A percentile compares a stretch with the other conserved stretches of the same genome.
Evolutionary conservation across 1,140 invertebrate genomes (phyloP).

Genomic region (Heliothis subflexa): DNA sequence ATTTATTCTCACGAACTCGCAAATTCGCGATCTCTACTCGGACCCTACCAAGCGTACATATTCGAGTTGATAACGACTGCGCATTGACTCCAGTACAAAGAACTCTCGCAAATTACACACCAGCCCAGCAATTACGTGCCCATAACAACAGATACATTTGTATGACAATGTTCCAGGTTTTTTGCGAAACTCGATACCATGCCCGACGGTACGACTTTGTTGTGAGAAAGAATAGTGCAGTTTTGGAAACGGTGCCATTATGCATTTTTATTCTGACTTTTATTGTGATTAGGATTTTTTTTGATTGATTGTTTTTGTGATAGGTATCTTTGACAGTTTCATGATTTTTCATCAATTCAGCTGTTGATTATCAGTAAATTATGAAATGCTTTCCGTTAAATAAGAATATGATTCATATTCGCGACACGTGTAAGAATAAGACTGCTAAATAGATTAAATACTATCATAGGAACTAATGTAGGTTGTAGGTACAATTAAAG

Average conservation of each 20-base stretch:
- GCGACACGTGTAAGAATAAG: too few species aligned
- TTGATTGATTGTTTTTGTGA: background rate
- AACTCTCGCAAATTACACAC: conserved; percentile 76
- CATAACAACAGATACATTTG: conserved; percentile 83
- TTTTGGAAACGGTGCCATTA: conserved; percentile 1
- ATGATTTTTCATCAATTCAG: too few species aligned
- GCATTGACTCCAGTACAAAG: conserved; percentile 71
- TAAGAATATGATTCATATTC: too few species aligned
- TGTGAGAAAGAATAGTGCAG: conserved; percentile 38
- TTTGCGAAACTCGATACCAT: conserved; percentile 71
- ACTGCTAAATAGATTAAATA: too few species aligned
- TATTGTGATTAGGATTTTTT: background rate
- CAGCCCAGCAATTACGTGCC: conserved; percentile 72
- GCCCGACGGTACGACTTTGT: conserved; percentile 24
- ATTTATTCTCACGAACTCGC: conserved; percentile 29
- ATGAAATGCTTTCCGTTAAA: too few species aligned
- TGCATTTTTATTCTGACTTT: background rate
- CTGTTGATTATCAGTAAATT: too few species aligned
- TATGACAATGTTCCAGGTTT: conserved; percentile 79
- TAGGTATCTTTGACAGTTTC: background rate
- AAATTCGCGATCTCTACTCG: conserved; percentile 3
- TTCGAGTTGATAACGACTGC: conserved; percentile 60
- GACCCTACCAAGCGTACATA: conserved; percentile 37
- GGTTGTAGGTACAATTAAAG: too few species aligned
- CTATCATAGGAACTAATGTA: too few species aligned